Base-by-base conservation (phyloP, 2,113 vertebrate genomes). In the Takifugu flavidus region DNA sequence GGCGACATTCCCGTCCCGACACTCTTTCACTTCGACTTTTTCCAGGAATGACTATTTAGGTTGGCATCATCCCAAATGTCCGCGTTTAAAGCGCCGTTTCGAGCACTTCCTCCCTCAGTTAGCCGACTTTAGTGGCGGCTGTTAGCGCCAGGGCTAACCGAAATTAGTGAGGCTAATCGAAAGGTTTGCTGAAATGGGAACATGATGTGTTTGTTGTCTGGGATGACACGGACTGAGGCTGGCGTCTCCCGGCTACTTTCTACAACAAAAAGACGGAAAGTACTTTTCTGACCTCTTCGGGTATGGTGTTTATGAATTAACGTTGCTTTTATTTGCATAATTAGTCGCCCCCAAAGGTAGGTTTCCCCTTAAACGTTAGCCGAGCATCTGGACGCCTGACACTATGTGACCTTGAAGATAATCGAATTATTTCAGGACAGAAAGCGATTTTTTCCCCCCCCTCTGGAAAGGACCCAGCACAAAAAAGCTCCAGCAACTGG, bases 141-240 rank as follows among this genome's bases (percentile, higher is more conserved):
- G 4, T 55, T 79, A 71, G 74, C 59, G 12, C 49, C 49, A 66
- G 46, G 3, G 59, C 47, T 66, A 69, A 54, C 70, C 25, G 11
- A 67, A 59, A 70, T 59, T 45, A 52, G 27, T 81, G 31, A 15
- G 28, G 75, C 67, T 11, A 10, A 10, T 8, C 1, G 34, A 6
- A 39, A 11, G 7, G 7, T 39, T 39, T 11, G 34, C 34, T 2
- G 7, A 8, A 39, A 39, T 39, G 34, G 34, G 34, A 39, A 11
- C 34, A 10, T 39, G 34, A 10, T 39, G 34, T 39, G 34, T 34
- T 34, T 39, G 34, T 34, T 34, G 2, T 39, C 34, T 39, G 34
- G 7, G 7, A 8, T 39, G 8, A 39, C 34, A 4, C 34, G 11
- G 34, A 39, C 34, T 39, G 34, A 10, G 34, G 34, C 11, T 11